These are phyloP conservation scores for Prunella himalayana DNA, from an alignment of 2,113 vertebrate genomes.

Conservation along the genomic window DNA sequence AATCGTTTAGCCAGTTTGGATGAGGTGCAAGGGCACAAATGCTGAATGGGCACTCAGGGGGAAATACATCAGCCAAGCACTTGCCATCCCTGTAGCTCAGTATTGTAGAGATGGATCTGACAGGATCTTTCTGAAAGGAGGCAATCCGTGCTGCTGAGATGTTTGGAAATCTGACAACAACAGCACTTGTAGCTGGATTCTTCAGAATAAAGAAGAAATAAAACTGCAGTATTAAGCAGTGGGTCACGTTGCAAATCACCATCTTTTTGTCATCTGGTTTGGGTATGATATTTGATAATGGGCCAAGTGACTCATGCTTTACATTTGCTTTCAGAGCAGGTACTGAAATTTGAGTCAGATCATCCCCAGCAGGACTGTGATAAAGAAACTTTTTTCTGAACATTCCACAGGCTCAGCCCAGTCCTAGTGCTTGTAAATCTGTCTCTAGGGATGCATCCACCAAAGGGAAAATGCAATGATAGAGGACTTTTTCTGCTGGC, in stretches of 20 bases:
- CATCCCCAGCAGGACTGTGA: background rate
- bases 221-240: background rate
- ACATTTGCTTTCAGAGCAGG: background rate
- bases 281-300: background rate
- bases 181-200: background rate
- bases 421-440: background rate
- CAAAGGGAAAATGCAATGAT: background rate
- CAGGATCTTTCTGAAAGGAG: background rate
- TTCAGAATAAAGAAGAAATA: background rate
- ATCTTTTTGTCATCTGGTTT: background rate
- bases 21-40: background rate
- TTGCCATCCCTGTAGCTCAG: background rate
- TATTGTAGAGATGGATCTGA: background rate
- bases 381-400: background rate
- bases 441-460: background rate
- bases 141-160: background rate
- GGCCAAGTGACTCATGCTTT: background rate
- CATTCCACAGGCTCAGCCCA: background rate
- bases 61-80: background rate
- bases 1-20: background rate
- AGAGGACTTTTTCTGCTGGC: background rate
- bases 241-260: background rate
- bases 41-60: rapidly evolving
- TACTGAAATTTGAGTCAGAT: background rate
- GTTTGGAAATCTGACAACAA: background rate